Base-by-base conservation (phyloP, 2,888 invertebrate genomes). In the Incurvaria masculella region DNA sequence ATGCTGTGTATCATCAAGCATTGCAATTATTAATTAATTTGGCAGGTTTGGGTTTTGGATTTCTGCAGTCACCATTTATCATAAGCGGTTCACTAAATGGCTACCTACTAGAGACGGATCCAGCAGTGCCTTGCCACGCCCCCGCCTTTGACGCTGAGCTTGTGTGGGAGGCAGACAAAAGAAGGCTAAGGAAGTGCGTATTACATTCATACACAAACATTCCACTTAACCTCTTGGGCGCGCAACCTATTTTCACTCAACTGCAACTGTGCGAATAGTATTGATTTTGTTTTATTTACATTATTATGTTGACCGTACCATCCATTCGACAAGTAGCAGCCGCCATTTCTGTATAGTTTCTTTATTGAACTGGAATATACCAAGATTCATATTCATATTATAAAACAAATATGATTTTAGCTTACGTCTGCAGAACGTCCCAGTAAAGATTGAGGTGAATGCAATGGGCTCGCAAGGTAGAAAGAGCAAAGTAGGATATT, bases 161-260 rank as follows among this genome's bases (percentile, higher is more conserved):
- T 48, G 83, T 89, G 45, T 91, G 91, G 91, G 89, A 90, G 65
- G 85, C 87, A 2, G 87, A 88, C 56, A 87, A 87, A 67, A 81
- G 82, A 56, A 80, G 83, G 50, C 76, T 90, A 55, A 80, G 89
- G 57, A 83, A 83, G 86, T 85, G 66, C 51, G 59, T 45, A 26
- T 26, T 5, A 23, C 23, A n/a, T n/a, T n/a, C n/a, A n/a, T n/a
- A n/a, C n/a, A n/a, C n/a, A n/a, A n/a, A n/a, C n/a, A n/a, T n/a
- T n/a, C n/a, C n/a, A n/a, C n/a, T n/a, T n/a, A n/a, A n/a, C n/a
- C n/a, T n/a, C n/a, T n/a, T n/a, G n/a, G n/a, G n/a, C n/a, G n/a
- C n/a, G n/a, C n/a, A n/a, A n/a, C n/a, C n/a, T n/a, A n/a, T n/a
- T n/a, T n/a, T n/a, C n/a, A n/a, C n/a, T n/a, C n/a, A n/a, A n/a